A percentile compares a stretch with the other conserved stretches of the same genome.
These are phyloP conservation scores for Cirrhinus molitorella DNA, from an alignment of 2,797 vertebrate species.

Conservation along the genomic window DNA sequence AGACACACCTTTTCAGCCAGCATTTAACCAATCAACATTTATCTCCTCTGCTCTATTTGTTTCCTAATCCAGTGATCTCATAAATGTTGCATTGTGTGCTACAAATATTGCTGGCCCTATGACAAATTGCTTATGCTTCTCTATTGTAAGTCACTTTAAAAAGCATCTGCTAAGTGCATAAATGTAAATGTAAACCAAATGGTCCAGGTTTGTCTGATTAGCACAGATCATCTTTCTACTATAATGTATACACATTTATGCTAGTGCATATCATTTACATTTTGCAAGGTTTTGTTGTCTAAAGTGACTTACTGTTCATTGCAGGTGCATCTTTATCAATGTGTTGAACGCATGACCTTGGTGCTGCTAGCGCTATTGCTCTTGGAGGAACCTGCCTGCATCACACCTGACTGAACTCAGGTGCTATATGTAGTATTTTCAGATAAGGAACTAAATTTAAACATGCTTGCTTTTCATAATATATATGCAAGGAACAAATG, in stretches of 20 bases:
- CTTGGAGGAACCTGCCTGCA: neutral
- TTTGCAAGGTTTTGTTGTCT: neutral
- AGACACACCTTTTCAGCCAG: neutral
- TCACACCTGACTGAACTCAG: conserved; percentile 16
- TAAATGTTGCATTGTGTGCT: neutral
- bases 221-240: neutral
- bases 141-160: neutral
- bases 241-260: neutral
- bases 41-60: neutral
- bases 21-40: neutral
- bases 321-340: neutral
- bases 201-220: neutral
- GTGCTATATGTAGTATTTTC: neutral
- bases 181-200: neutral
- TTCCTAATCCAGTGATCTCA: neutral
- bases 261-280: conserved; percentile 6
- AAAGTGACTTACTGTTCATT: neutral
- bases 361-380: neutral
- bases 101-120: neutral
- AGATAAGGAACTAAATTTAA: conserved; percentile 6
- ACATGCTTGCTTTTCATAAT: conserved; percentile 3
- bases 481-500: neutral
- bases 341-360: conserved; percentile 17
- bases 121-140: neutral
- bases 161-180: neutral